These are phyloP conservation scores for Octomys mimax DNA, from an alignment of 2,797 vertebrate species.

Conservation along the genomic window DNA sequence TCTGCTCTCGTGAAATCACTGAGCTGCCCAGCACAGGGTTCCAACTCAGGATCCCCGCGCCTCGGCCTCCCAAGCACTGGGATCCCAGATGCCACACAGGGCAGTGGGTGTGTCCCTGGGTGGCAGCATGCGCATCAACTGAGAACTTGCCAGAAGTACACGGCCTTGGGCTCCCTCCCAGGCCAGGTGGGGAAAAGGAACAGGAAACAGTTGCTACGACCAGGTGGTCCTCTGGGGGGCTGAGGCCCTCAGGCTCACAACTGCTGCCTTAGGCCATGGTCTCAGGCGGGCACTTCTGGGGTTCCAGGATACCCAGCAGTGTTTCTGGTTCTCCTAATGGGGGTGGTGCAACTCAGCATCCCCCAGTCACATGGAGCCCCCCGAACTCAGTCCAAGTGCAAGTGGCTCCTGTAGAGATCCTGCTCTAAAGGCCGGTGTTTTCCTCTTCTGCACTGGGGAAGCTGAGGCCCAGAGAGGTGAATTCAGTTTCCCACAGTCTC, in stretches of 20 bases:
- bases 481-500: not conserved
- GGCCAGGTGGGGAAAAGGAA: not conserved
- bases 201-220: not conserved
- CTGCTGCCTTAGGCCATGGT: not conserved
- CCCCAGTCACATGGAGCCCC: not conserved
- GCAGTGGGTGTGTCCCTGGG: accelerated
- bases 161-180: too few relatives aligned
- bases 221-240: too few relatives aligned
- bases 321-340: too few relatives aligned
- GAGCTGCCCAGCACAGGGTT: too few relatives aligned
- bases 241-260: not conserved
- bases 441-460: not conserved
- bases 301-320: too few relatives aligned
- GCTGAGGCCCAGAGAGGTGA: not conserved
- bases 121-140: accelerated
- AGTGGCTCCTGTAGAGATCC: not conserved
- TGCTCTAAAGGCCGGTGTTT: too few relatives aligned
- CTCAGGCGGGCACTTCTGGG: not conserved
- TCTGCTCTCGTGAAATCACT: not conserved
- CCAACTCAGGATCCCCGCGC: not conserved
- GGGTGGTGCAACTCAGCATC: too few relatives aligned
- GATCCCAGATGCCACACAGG: not conserved
- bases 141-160: not conserved
- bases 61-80: not conserved
- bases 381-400: not conserved